Percentiles rank a stretch among this genome's conserved stretches.
These are phyloP conservation scores for Agraylea sexmaculata DNA, from an alignment of 1,140 invertebrate genomes.

Conservation along the genomic window DNA sequence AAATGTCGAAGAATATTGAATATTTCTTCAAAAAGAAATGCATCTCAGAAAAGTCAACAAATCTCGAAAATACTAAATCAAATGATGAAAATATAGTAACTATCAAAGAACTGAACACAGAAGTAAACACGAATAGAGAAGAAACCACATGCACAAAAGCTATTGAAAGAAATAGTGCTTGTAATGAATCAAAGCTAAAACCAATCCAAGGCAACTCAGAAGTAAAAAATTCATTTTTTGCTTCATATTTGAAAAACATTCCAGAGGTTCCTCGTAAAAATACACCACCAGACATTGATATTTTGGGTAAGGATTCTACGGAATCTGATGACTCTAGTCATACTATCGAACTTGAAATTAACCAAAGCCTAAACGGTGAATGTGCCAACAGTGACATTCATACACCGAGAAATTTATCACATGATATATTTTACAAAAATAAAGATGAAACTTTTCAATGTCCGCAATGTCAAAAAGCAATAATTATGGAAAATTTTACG, in stretches of 20 bases:
- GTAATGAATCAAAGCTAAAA: neutral
- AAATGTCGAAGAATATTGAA: conserved; percentile 45
- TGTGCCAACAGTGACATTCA: conserved; percentile 3
- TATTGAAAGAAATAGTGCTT: conserved; percentile 8
- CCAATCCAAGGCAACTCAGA: neutral
- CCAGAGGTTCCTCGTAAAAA: neutral
- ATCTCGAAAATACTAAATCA: conserved; percentile 1
- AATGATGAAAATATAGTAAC: no score
- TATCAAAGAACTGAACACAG: no score
- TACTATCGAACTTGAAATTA: conserved; percentile 37
- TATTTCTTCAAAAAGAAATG: conserved; percentile 40
- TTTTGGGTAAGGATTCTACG: conserved; percentile 26
- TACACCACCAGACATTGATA: neutral
- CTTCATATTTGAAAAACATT: neutral
- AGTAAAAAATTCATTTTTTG: neutral
- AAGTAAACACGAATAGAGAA: conserved; percentile 4
- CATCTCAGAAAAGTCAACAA: neutral
- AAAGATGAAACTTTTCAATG: conserved; percentile 23
- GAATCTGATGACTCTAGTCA: conserved; percentile 32
- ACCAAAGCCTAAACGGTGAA: conserved; percentile 29
- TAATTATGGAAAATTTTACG: conserved; percentile 32
- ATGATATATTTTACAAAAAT: neutral
- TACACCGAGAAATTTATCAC: conserved; percentile 7
- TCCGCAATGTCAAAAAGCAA: conserved; percentile 40
- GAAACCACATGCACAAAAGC: conserved; percentile 10